Conservation (phyloP, 92 coral and sea anemone genomes). For the Bergia sp. region DNA sequence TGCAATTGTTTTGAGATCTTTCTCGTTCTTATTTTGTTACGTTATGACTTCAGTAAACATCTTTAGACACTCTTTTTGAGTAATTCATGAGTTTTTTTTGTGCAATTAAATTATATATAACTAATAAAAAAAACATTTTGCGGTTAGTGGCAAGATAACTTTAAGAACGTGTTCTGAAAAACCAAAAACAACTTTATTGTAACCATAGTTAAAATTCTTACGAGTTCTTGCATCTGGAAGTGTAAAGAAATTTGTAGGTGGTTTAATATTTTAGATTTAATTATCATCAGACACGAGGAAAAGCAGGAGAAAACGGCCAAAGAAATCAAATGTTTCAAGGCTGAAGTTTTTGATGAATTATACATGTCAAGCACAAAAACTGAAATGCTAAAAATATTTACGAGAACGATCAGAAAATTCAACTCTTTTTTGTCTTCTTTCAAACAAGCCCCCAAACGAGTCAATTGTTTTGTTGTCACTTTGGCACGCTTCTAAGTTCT, state of each 20-base stretch:
- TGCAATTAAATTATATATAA: too few species aligned
- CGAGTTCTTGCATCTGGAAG: not conserved
- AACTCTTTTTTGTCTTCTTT: conserved; percentile 7
- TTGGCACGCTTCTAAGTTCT: conserved; percentile 27
- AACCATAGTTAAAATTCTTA: not conserved
- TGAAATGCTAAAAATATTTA: not conserved
- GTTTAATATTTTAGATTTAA: too few species aligned
- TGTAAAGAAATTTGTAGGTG: too few species aligned
- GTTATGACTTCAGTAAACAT: not conserved
- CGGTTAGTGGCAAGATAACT: too few species aligned
- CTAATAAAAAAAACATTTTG: too few species aligned
- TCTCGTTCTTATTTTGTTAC: not conserved
- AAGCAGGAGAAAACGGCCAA: too few species aligned
- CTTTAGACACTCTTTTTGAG: not conserved
- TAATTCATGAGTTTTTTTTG: not conserved
- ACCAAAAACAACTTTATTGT: not conserved
- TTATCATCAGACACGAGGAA: too few species aligned
- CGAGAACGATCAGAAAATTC: not conserved
- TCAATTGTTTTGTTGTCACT: conserved; percentile 17
- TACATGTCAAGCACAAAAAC: not conserved
- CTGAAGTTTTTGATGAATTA: not conserved
- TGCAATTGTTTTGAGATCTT: not conserved
- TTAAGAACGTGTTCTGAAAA: not conserved
- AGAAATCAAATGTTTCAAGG: too few species aligned
- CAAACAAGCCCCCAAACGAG: not conserved